phyloP scores from a whole-genome alignment of 2,113 vertebrate genomes.

The Dicrurus megarhynchus region DNA sequence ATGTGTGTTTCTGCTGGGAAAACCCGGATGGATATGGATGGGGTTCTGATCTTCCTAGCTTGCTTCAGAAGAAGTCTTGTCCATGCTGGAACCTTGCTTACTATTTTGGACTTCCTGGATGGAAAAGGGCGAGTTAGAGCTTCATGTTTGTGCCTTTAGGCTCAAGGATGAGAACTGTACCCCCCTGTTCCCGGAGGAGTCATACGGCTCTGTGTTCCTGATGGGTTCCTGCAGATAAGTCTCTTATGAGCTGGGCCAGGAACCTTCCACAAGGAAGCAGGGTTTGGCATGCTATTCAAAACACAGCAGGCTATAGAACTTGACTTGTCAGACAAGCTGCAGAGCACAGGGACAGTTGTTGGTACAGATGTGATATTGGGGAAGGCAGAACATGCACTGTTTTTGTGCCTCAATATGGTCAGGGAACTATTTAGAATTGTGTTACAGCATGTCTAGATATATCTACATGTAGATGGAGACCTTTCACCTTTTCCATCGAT shows the following conservation, averaged over 20 bases:
- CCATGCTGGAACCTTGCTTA: not conserved
- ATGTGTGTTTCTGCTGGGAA: not conserved
- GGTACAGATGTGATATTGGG: not conserved
- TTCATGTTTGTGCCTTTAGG: not conserved
- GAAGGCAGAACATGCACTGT: not conserved
- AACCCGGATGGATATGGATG: not conserved
- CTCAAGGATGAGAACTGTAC: not conserved
- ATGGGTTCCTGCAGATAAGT: not conserved
- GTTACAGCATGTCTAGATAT: not conserved
- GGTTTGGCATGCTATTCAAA: not conserved
- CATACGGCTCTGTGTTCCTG: not conserved
- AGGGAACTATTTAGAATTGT: not conserved
- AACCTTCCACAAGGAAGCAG: not conserved
- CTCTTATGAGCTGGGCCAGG: not conserved
- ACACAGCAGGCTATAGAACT: not conserved
- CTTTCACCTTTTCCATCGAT: not conserved
- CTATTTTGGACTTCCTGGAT: not conserved
- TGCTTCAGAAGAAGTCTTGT: not conserved
- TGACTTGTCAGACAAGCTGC: not conserved
- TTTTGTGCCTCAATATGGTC: not conserved
- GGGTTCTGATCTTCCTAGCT: not conserved
- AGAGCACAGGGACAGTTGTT: not conserved
- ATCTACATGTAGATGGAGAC: not conserved
- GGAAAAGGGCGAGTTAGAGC: not conserved
- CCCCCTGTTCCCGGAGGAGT: accelerated